These are phyloP conservation scores for Tubiluchus corallicola DNA, from an alignment of 2,888 invertebrate genomes.

Conservation along the genomic window DNA sequence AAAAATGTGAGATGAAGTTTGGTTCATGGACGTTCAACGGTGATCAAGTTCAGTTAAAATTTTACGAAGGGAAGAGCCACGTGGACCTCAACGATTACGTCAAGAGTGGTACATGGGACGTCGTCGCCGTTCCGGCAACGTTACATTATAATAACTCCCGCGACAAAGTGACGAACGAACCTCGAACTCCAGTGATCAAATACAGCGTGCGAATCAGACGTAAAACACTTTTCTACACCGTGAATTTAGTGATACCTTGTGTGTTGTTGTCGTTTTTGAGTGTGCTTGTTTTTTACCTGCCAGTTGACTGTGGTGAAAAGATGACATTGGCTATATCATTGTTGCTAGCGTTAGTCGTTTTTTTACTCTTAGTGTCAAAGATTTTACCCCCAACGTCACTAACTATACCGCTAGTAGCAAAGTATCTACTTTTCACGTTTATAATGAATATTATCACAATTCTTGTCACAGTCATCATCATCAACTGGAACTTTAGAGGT, in stretches of 20 bases:
- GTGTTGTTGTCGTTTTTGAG: slow-evolving; percentile 97
- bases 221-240: slow-evolving; percentile 96
- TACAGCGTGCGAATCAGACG: slow-evolving; percentile 88
- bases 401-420: slow-evolving; percentile 92
- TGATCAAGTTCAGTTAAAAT: slow-evolving; percentile 79
- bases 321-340: slow-evolving; percentile 73
- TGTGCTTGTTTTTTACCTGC: slow-evolving; percentile 92
- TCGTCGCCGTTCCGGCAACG: slow-evolving; percentile 56
- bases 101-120: slow-evolving; percentile 98
- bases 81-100: slow-evolving; percentile 92
- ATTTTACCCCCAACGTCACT: slow-evolving; percentile 96
- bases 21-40: slow-evolving; percentile 97
- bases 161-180: not conserved
- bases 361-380: slow-evolving; percentile 88
- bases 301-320: slow-evolving; percentile 97
- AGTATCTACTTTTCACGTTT: slow-evolving; percentile 96
- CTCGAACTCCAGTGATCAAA: slow-evolving; percentile 76
- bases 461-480: slow-evolving; percentile 92
- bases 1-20: slow-evolving; percentile 98
- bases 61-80: slow-evolving; percentile 81
- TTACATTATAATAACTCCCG: not conserved
- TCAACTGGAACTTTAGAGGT: slow-evolving; percentile 97
- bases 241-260: slow-evolving; percentile 95
- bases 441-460: slow-evolving; percentile 99
- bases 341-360: slow-evolving; percentile 96